Percentiles rank a stretch among this genome's conserved stretches.
phyloP scores from a whole-genome alignment of 2,113 vertebrate genomes.

The Campylorhamphus procurvoides region DNA sequence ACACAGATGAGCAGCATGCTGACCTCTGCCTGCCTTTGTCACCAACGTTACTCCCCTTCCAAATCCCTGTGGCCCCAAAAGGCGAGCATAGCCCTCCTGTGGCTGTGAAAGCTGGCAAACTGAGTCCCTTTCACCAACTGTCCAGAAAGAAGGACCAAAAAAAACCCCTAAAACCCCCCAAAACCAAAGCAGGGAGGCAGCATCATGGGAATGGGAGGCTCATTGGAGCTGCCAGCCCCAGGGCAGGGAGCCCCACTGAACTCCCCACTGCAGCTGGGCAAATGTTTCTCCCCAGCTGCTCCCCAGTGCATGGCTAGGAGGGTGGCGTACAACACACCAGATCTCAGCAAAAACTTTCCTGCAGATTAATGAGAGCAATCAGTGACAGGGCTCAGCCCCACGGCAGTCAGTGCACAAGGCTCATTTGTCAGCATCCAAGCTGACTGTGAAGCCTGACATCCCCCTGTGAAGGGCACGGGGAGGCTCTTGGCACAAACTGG shows the following conservation, averaged over 20 bases:
- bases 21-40: neutral
- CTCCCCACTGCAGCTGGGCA: neutral
- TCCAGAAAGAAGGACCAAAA: neutral
- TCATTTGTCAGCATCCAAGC: neutral
- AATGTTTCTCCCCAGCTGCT: neutral
- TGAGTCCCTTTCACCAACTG: fast-evolving
- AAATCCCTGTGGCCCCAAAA: neutral
- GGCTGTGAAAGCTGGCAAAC: neutral
- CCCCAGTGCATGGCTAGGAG: fast-evolving
- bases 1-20: neutral
- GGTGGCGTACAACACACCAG: neutral
- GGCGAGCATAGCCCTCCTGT: neutral
- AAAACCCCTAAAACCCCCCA: neutral
- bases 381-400: neutral
- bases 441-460: neutral
- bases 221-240: neutral
- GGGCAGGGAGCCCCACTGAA: neutral
- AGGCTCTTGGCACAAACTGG: neutral
- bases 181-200: neutral
- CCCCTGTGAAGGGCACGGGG: neutral
- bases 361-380: neutral
- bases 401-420: fast-evolving
- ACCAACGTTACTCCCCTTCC: neutral
- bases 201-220: neutral
- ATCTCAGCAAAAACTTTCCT: neutral